Evolutionary conservation across 1,140 invertebrate species (phyloP).

Genomic region (Diprion similis): DNA sequence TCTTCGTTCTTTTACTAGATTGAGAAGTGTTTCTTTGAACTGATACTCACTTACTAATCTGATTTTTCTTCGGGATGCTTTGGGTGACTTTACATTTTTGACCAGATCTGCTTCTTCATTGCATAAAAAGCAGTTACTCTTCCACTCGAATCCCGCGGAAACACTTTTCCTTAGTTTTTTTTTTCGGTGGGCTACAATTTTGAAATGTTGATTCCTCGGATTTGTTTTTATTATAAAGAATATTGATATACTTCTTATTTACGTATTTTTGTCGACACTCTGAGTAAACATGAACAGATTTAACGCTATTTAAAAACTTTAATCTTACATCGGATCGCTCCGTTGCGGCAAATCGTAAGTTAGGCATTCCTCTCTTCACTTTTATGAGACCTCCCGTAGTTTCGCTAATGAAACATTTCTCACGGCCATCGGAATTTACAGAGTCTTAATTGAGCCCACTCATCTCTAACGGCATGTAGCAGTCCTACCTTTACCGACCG

Average conservation of each 20-base stretch:
- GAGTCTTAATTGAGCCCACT: neutral
- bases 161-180: neutral
- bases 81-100: neutral
- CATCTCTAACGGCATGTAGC: too few species aligned
- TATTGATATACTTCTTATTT: neutral
- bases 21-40: neutral
- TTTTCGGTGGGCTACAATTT: neutral
- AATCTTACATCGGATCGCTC: neutral
- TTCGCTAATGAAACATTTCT: neutral
- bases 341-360: neutral
- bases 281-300: neutral
- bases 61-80: neutral
- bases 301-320: neutral
- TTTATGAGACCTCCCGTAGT: neutral
- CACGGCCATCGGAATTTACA: neutral
- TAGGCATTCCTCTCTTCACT: neutral
- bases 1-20: neutral
- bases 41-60: neutral
- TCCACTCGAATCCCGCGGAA: neutral
- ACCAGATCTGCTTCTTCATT: neutral
- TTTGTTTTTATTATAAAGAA: neutral
- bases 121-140: constrained; percentile 1
- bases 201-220: neutral
- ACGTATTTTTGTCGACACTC: neutral
- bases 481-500: too few species aligned